Evolutionary conservation across 2,113 vertebrate species (phyloP).

Genomic region (Gymnogyps californianus): DNA sequence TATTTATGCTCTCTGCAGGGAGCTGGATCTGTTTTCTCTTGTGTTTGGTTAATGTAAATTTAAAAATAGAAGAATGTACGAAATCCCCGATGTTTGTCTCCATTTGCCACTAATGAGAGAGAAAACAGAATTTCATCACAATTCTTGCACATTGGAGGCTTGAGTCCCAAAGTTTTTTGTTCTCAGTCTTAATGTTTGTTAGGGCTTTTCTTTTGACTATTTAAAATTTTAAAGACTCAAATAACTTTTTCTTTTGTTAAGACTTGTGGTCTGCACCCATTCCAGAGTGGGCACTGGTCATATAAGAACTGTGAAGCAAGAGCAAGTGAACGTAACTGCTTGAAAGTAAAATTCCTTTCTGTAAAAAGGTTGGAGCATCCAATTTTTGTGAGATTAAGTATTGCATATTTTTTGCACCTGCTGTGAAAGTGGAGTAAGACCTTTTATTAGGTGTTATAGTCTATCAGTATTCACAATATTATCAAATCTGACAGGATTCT

Average conservation of each 20-base stretch:
- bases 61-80: not conserved
- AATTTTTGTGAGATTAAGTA: not conserved
- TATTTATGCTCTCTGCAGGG: not conserved
- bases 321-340: not conserved
- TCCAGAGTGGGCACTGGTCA: not conserved
- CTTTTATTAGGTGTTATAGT: not conserved
- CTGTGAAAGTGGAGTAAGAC: not conserved
- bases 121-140: not conserved
- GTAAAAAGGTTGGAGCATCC: not conserved
- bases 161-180: not conserved
- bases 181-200: not conserved
- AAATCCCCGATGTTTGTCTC: not conserved
- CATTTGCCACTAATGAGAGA: not conserved
- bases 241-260: not conserved
- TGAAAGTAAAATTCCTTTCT: not conserved
- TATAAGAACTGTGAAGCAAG: not conserved
- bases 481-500: not conserved
- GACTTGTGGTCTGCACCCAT: not conserved
- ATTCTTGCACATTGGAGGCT: not conserved
- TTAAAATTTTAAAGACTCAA: not conserved
- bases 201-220: not conserved
- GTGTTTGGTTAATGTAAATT: slow-evolving; percentile 2
- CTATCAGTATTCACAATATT: not conserved
- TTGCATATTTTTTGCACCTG: not conserved
- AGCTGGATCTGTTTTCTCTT: not conserved